Base-by-base conservation (phyloP, 2,888 invertebrate species). In the Tridacna gigas region DNA sequence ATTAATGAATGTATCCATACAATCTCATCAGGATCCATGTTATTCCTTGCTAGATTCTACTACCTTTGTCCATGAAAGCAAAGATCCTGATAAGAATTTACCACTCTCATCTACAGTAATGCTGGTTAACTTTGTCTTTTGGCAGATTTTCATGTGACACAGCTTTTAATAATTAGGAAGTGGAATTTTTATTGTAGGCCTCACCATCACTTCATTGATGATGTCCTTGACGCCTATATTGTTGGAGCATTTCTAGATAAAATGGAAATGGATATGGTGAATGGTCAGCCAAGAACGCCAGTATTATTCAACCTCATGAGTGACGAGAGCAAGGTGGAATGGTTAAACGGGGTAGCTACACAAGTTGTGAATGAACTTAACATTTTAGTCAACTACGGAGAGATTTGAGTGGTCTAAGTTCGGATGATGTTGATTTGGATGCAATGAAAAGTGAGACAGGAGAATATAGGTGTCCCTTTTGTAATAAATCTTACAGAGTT, bases 181-280 rank as follows among this genome's bases (percentile, higher is more conserved):
- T 66, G 15, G 25, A 12, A 74, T 56, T 51, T 7, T 56, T 37
- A 63, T 75, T 75, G 5, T 45, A 80, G 80, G 45, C 61, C 75
- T 18, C 80, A 80, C 56, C 80, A 80, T 26, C 74, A 80, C n/a
- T 75, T 80, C 60, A 51, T 80, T 51, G 67, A 74, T 47, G 80
- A 80, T 65, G 75, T 80, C 60, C 48, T 47, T 56, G 80, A 74
- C 28, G 47, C 75, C n/a, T 80, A 75, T 74, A 80, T 80, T 66
- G 67, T 80, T 20, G 67, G 37, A 66, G 45, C 80, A 51, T 80
- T 74, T 66, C 67, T 80, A 45, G 80, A 80, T 37, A 56, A 28
- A 15, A 75, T 80, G 80, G 65, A 67, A 18, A 60, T 61, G 69
- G 76, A 71, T 12, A 67, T 11, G 13, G 18, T 69, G 56, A 25